Conservation (phyloP, 2,888 invertebrate genomes). For the Matsumyia berberina region DNA sequence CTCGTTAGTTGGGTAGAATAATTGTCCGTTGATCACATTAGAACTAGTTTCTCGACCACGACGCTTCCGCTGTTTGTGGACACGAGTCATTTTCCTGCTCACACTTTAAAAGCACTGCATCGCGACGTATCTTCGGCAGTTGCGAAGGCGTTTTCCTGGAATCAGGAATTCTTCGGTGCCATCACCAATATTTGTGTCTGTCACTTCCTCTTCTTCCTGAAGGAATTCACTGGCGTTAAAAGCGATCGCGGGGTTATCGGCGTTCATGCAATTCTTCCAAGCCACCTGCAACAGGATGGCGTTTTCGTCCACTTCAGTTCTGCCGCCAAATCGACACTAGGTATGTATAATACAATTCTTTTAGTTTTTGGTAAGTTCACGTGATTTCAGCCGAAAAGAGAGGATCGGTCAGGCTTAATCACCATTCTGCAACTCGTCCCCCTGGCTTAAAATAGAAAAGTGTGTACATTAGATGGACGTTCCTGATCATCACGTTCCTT, state of each 20-base stretch:
- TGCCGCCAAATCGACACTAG: conserved; percentile 61
- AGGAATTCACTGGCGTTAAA: conserved; percentile 66
- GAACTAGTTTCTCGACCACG: conserved; percentile 66
- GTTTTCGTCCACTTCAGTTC: conserved; percentile 67
- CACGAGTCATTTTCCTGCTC: conserved; percentile 50
- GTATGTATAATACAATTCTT: too few species aligned
- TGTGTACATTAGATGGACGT: neutral
- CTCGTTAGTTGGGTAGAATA: conserved; percentile 52
- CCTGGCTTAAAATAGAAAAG: neutral
- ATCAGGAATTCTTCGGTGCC: neutral
- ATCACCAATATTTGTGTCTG: conserved; percentile 23
- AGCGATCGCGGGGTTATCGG: conserved; percentile 57
- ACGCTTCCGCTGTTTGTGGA: conserved; percentile 38
- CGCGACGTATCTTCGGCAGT: conserved; percentile 77
- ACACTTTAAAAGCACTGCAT: conserved; percentile 45
- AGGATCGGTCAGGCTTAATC: too few species aligned
- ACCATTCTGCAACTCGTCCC: neutral
- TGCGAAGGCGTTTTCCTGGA: conserved; percentile 56
- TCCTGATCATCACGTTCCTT: neutral
- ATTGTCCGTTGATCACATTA: conserved; percentile 64
- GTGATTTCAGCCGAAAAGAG: too few species aligned
- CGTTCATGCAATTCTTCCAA: conserved; percentile 61
- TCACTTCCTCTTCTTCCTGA: conserved; percentile 69
- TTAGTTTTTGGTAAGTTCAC: too few species aligned
- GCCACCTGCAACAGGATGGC: conserved; percentile 63